A percentile compares a stretch with the other conserved stretches of the same genome.
Conservation (phyloP, 2,797 vertebrate species). For the Apogon talboti region DNA sequence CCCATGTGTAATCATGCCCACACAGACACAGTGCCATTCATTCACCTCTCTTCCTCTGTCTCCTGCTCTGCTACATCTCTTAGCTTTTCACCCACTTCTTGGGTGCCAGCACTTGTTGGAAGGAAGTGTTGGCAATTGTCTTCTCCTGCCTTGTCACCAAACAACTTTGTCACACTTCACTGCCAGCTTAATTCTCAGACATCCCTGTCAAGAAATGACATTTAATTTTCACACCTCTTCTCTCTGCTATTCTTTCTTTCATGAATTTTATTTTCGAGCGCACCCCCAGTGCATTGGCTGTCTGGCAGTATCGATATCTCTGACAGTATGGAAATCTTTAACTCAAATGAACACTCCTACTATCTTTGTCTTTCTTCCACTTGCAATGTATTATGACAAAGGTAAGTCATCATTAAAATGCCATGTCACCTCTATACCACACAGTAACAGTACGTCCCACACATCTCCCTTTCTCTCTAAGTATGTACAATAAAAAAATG, state of each 20-base stretch:
- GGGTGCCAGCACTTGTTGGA: slow-evolving; percentile 78
- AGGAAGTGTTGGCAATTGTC: slow-evolving; percentile 83
- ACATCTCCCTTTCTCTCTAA: background rate
- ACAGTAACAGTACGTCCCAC: background rate
- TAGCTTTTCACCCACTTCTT: slow-evolving; percentile 66
- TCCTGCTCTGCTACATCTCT: slow-evolving; percentile 58
- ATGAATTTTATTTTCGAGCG: slow-evolving; percentile 73
- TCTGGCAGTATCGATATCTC: slow-evolving; percentile 73
- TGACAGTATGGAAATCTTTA: slow-evolving; percentile 73
- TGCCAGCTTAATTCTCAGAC: slow-evolving; percentile 83
- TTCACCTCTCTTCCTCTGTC: slow-evolving; percentile 25
- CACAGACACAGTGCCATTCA: slow-evolving; percentile 15
- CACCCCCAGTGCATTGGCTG: slow-evolving; percentile 67
- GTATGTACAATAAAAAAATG: background rate
- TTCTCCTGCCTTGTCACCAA: slow-evolving; percentile 82
- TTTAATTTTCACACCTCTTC: slow-evolving; percentile 84
- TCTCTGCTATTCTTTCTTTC: slow-evolving; percentile 74
- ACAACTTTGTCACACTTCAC: slow-evolving; percentile 85
- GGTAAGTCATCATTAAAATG: slow-evolving; percentile 49
- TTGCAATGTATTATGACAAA: slow-evolving; percentile 57
- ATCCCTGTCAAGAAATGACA: slow-evolving; percentile 83
- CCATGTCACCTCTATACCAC: slow-evolving; percentile 40
- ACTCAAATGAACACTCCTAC: slow-evolving; percentile 62
- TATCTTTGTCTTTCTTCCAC: slow-evolving; percentile 61
- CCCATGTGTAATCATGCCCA: slow-evolving; percentile 24